Evolutionary conservation across 2,797 vertebrate genomes (phyloP), one percentile per base, ranked within the genome.

Genomic region (Onychomys arenicola): DNA sequence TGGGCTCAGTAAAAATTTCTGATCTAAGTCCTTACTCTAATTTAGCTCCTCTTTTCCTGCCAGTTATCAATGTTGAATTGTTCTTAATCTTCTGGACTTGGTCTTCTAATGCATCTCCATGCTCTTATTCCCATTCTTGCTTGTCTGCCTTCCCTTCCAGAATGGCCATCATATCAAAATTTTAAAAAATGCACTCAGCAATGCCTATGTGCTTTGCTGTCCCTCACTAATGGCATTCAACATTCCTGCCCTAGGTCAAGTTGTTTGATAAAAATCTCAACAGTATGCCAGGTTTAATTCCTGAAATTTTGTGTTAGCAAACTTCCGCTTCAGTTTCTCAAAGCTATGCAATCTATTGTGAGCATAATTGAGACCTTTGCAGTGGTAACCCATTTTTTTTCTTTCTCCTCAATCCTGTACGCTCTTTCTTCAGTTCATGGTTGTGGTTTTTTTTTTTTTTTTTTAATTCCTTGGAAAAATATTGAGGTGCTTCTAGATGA

Each of bases 181-280:
- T 82, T 76, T 89, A 57, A 97, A 55, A 84, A 87, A 82, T 25
- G 10, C 12, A 40, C 34, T 89, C 23, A 77, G 13, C 82, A 82
- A 37, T 13, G 52, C 29, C 89, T 91, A 29, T 71, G 46, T 95
- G 29, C 25, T 93, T 96, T 89, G 49, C 16, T 76, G 78, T 34
- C 27, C 19, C 46, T 92, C 63, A 40, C 27, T 52, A 89, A 75
- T 57, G 89, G 80, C 37, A 69, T 43, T 89, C 71, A 76, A n/a
- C 87, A 83, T 94, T 96, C 78, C 19, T 76, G 69, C 34, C 29
- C 29, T 40, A 69, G 59, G 93, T 94, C 34, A 85, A 16, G n/a
- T 49, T 90, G 6, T 52, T 89, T 93, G 73, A 89, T 93, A 95
- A 93, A 91, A 94, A 96, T 86, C 55, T 92, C 91, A 92, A 76